These are phyloP conservation scores for Drosophila prostipennis DNA, from an alignment of 2,888 invertebrate species.

Conservation along the genomic window DNA sequence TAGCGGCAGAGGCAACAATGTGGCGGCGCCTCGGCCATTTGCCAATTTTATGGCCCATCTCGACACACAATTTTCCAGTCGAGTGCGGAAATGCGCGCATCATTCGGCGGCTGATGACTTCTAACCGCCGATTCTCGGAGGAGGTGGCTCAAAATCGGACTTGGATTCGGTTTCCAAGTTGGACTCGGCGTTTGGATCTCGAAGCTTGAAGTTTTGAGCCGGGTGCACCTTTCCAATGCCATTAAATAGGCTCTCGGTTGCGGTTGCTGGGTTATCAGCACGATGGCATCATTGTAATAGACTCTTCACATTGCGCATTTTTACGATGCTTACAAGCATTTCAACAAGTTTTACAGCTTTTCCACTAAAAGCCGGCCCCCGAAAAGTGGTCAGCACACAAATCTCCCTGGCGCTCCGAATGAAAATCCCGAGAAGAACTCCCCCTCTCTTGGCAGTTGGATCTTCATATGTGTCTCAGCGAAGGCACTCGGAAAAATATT, in stretches of 20 bases:
- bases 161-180: slow-evolving; percentile 10
- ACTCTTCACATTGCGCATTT: slow-evolving; percentile 70
- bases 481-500: slow-evolving; percentile 9
- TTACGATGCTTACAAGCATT: slow-evolving; percentile 77
- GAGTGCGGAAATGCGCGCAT: slow-evolving; percentile 54
- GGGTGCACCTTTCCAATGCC: slow-evolving; percentile 42
- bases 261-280: slow-evolving; percentile 57
- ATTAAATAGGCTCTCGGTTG: slow-evolving; percentile 30
- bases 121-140: not conserved
- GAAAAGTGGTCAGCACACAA: slow-evolving; percentile 51
- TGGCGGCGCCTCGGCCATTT: slow-evolving; percentile 58
- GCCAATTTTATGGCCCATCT: slow-evolving; percentile 62
- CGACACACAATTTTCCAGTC: slow-evolving; percentile 60
- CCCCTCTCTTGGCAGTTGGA: slow-evolving; percentile 18
- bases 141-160: slow-evolving; percentile 20
- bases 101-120: slow-evolving; percentile 50
- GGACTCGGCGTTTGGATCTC: not conserved
- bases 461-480: not conserved
- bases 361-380: slow-evolving; percentile 73
- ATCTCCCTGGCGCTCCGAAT: slow-evolving; percentile 48
- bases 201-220: slow-evolving; percentile 4
- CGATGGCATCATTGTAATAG: slow-evolving; percentile 76
- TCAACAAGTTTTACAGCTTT: slow-evolving; percentile 80
- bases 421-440: slow-evolving; percentile 53
- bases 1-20: slow-evolving; percentile 66